Evolutionary conservation across 1,140 invertebrate genomes (phyloP), one percentile per base, ranked within the genome.

Genomic region (Hycleus phaleratus): DNA sequence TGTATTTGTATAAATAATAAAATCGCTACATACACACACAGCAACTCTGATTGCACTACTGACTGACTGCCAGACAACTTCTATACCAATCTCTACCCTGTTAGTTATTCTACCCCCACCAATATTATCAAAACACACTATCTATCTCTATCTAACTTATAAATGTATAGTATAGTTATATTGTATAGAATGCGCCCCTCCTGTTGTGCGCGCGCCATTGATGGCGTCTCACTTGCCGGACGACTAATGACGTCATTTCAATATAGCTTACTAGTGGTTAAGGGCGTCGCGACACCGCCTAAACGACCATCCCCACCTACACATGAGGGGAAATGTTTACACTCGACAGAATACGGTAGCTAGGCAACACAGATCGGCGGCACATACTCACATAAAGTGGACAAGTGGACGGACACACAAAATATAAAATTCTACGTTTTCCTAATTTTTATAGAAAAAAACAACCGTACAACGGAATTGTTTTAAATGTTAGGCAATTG

Each of bases 251-350:
- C 66, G 64, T 68, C 61, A 63, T 53, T 12, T 26, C 40, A 24
- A 50, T 49, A 42, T 43, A 26, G 5, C 25, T 24, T 32, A 51
- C 66, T 58, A 73, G 66, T 71, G 70, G 71, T 60, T 49, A 40
- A 55, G 53, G 46, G 43, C 58, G 50, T 48, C 48, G 43, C 50
- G 56, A 74, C 74, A 74, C 75, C 76, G 75, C 75, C 75, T 53
- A 39, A 7, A 45, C 38, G 50, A 38, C 46, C 38, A 38, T 52
- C 60, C 70, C 70, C 63, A 66, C 63, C 60, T 32, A 32, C 32
- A 32, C 32, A 49, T 52, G 56, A 67, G 71, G 71, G 71, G 71
- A 73, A 73, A 66, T 73, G 72, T 73, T 73, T 73, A 73, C 72
- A 72, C 69, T 71, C 60, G 60, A 61, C 52, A 58, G 68, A 66